A percentile compares a stretch with the other conserved stretches of the same genome.
Conservation (phyloP, 1,140 invertebrate species). For the Platyscapa corneri region DNA sequence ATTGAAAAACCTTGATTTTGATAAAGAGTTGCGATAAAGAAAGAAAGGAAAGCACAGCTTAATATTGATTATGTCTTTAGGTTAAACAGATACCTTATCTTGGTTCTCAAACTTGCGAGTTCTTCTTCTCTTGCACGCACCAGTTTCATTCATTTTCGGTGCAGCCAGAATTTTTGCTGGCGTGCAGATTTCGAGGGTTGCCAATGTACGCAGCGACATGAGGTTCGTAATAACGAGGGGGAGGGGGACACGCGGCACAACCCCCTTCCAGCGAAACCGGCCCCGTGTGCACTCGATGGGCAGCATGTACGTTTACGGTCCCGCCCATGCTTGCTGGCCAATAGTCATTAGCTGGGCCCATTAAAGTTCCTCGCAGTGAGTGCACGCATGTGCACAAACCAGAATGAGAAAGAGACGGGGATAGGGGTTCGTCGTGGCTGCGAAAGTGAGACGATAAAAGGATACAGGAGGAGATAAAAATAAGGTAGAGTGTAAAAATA, state of each 20-base stretch:
- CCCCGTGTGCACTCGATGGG: constrained; percentile 27
- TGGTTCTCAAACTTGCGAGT: background rate
- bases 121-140: background rate
- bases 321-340: constrained; percentile 73
- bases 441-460: background rate
- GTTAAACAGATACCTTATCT: background rate
- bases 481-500: background rate
- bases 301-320: constrained; percentile 60
- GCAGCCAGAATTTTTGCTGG: background rate
- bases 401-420: background rate
- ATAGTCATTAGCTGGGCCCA: constrained; percentile 75
- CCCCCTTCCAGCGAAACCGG: constrained; percentile 46
- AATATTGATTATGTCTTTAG: background rate
- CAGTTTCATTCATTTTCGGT: constrained; percentile 15
- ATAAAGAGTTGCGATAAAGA: background rate
- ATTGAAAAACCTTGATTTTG: no score
- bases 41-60: background rate
- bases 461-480: constrained; percentile 35
- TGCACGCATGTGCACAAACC: constrained; percentile 60
- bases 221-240: background rate
- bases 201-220: background rate
- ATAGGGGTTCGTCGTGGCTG: background rate
- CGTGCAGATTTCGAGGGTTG: background rate
- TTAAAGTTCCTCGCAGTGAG: constrained; percentile 68
- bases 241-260: constrained; percentile 24